Conservation (phyloP, 1,140 invertebrate species). For the Drosophila pandora region DNA sequence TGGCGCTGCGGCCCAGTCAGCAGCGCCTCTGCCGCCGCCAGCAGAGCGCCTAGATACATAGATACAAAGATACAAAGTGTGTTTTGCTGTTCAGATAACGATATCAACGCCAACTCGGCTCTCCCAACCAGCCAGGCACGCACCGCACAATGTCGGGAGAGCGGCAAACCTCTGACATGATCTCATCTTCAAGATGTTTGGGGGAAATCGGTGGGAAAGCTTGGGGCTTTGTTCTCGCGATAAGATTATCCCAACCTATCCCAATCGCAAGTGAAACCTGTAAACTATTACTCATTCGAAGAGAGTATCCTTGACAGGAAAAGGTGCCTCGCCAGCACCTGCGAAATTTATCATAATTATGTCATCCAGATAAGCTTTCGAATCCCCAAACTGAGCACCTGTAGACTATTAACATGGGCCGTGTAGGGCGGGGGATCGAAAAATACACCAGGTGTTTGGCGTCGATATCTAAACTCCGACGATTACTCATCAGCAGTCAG, state of each 20-base stretch:
- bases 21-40: constrained; percentile 23
- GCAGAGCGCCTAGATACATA: constrained; percentile 15
- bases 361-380: constrained; percentile 8
- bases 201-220: not conserved
- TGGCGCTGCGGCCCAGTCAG: constrained; percentile 14
- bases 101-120: constrained; percentile 41
- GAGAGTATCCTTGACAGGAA: too few relatives aligned
- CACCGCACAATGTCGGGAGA: constrained; percentile 12
- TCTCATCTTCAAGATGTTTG: constrained; percentile 8
- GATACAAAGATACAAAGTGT: constrained; percentile 26
- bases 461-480: constrained; percentile 11
- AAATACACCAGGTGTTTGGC: constrained; percentile 22
- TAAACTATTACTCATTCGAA: too few relatives aligned
- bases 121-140: constrained; percentile 6
- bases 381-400: constrained; percentile 9
- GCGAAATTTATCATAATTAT: constrained; percentile 9
- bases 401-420: constrained; percentile 16
- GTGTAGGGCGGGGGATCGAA: not conserved
- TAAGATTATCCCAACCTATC: constrained; percentile 52
- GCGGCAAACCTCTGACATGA: constrained; percentile 38
- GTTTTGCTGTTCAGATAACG: constrained; percentile 51
- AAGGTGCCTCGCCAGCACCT: not conserved
- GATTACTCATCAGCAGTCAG: constrained; percentile 44
- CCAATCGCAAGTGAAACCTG: constrained; percentile 13
- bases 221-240: constrained; percentile 9